A percentile compares a stretch with the other conserved stretches of the same genome.
phyloP scores from a whole-genome alignment of 2,888 invertebrate genomes.

The Protodeltote pygarga region DNA sequence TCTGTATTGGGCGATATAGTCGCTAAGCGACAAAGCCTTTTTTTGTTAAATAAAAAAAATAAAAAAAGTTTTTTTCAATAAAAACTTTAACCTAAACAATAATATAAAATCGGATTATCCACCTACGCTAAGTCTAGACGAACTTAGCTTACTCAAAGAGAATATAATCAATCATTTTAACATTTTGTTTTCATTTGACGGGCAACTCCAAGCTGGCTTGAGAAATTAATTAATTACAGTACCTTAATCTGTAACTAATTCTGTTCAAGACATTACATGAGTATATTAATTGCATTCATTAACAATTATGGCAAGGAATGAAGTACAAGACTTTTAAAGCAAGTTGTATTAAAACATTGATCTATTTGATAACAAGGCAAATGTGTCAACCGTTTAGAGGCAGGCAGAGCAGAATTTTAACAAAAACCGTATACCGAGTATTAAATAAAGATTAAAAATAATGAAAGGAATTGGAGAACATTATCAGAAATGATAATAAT shows the following conservation, averaged over 20 bases:
- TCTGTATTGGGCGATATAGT: too few relatives aligned
- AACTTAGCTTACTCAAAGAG: constrained; percentile 21
- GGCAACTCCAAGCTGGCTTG: constrained; percentile 8
- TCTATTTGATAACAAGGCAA: constrained; percentile 33
- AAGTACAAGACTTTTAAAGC: constrained; percentile 35
- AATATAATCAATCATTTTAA: constrained; percentile 42
- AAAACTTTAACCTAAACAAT: constrained; percentile 18
- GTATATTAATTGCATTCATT: constrained; percentile 45
- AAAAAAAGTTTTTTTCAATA: neutral
- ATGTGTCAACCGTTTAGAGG: constrained; percentile 37
- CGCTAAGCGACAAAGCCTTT: too few relatives aligned
- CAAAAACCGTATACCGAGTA: constrained; percentile 13
- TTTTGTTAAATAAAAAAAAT: neutral
- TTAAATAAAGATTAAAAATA: too few relatives aligned
- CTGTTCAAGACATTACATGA: constrained; percentile 37
- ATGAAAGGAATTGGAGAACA: too few relatives aligned
- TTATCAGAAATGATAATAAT: too few relatives aligned
- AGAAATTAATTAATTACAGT: constrained; percentile 40
- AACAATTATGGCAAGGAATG: constrained; percentile 46
- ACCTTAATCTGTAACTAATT: constrained; percentile 31
- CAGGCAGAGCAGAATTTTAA: constrained; percentile 27
- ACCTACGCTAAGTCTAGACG: constrained; percentile 40
- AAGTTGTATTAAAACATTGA: constrained; percentile 31
- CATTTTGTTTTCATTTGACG: constrained; percentile 24
- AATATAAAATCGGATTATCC: constrained; percentile 32